These are phyloP conservation scores for Gobio occitaniae DNA, from an alignment of 2,797 vertebrate genomes.

Conservation along the genomic window DNA sequence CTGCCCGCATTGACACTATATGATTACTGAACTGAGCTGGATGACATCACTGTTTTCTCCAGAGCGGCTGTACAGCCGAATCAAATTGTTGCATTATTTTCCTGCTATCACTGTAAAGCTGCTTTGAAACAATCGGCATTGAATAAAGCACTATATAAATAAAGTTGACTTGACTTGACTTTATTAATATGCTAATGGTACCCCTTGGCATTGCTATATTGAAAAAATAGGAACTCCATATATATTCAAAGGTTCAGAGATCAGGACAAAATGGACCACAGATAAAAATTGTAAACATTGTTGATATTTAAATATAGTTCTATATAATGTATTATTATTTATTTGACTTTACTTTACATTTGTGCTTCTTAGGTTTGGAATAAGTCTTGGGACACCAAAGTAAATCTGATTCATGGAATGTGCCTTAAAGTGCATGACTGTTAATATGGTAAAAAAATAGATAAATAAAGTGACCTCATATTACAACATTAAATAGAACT, in stretches of 20 bases:
- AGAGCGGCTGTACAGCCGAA: no score
- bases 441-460: neutral
- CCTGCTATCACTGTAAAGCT: no score
- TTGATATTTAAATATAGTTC: neutral
- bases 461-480: neutral
- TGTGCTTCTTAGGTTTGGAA: neutral
- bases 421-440: neutral
- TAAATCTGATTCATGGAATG: neutral
- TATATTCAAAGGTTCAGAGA: neutral
- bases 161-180: no score
- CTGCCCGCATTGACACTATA: no score
- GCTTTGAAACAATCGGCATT: no score
- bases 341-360: neutral
- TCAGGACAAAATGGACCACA: neutral
- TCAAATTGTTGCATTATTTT: no score
- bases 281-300: neutral
- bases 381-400: neutral
- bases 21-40: no score
- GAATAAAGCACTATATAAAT: no score
- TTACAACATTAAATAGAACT: neutral
- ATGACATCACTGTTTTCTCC: no score
- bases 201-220: neutral
- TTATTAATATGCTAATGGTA: neutral
- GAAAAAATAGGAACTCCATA: neutral
- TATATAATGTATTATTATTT: no score